These are phyloP conservation scores for Gambusia affinis DNA, from an alignment of 2,113 vertebrate species.

Conservation along the genomic window DNA sequence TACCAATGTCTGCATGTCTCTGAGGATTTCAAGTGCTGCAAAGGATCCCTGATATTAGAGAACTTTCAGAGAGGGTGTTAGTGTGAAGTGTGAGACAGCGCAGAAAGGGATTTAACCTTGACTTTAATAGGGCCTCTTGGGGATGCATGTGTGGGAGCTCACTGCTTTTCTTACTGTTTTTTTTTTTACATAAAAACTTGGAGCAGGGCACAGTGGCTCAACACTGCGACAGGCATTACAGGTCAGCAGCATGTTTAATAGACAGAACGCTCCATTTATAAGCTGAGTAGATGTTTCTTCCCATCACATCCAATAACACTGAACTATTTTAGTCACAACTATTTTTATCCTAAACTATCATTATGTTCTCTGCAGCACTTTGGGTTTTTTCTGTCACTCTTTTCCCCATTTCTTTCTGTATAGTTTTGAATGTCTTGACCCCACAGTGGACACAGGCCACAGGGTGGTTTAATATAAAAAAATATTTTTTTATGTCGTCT, in stretches of 20 bases:
- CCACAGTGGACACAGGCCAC: not conserved
- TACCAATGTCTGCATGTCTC: constrained; percentile 25
- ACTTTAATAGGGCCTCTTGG: constrained; percentile 72
- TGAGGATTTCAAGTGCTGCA: constrained; percentile 31
- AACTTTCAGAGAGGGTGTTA: constrained; percentile 32
- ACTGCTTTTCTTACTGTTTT: constrained; percentile 30
- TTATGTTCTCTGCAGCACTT: not conserved
- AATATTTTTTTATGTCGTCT: too few species aligned
- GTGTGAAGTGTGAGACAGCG: constrained; percentile 43
- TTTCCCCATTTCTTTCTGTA: not conserved
- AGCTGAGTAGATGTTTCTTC: constrained; percentile 29
- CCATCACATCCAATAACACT: constrained; percentile 31
- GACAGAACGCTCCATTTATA: constrained; percentile 21
- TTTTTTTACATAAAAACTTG: constrained; percentile 3
- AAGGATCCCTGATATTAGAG: constrained; percentile 56
- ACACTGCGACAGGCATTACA: constrained; percentile 5
- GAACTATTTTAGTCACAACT: constrained; percentile 32
- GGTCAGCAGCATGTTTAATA: constrained; percentile 1
- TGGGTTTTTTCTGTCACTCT: not conserved
- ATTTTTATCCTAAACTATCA: constrained; percentile 30
- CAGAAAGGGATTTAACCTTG: constrained; percentile 60
- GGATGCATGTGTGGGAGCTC: constrained; percentile 38
- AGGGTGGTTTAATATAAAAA: not conserved
- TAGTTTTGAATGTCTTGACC: not conserved
- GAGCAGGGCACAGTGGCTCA: not conserved